Percentiles rank a stretch among this genome's conserved stretches.
phyloP scores from a whole-genome alignment of 2,888 invertebrate genomes.

The Campaea margaritaria region DNA sequence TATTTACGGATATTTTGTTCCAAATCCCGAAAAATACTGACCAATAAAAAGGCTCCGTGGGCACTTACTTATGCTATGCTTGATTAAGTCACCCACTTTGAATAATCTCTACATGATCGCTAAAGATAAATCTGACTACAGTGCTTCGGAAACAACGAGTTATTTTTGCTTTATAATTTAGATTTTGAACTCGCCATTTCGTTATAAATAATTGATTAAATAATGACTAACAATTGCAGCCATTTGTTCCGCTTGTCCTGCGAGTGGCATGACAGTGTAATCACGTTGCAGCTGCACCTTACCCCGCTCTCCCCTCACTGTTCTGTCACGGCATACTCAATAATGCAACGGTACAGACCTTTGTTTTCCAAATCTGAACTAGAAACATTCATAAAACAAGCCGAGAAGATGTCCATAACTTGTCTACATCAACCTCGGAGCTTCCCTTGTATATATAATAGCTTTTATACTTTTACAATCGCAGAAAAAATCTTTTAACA shows the following conservation, averaged over 20 bases:
- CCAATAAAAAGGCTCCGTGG: slow-evolving; percentile 61
- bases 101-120: slow-evolving; percentile 26
- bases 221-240: slow-evolving; percentile 61
- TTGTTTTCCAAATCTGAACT: slow-evolving; percentile 55
- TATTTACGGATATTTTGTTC: slow-evolving; percentile 79
- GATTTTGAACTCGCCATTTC: slow-evolving; percentile 1
- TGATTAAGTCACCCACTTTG: slow-evolving; percentile 47
- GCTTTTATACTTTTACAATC: slow-evolving; percentile 24
- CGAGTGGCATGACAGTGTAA: slow-evolving; percentile 59
- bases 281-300: slow-evolving; percentile 75
- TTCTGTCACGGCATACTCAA: slow-evolving; percentile 67
- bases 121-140: slow-evolving; percentile 21
- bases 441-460: slow-evolving; percentile 18
- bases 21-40: slow-evolving; percentile 74
- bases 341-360: slow-evolving; percentile 74
- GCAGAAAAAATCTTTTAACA: slow-evolving; percentile 73
- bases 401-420: slow-evolving; percentile 35
- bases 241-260: slow-evolving; percentile 77
- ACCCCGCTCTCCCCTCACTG: slow-evolving; percentile 54
- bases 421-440: slow-evolving; percentile 8
- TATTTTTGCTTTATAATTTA: slow-evolving; percentile 1
- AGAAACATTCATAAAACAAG: slow-evolving; percentile 41
- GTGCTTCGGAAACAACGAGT: slow-evolving; percentile 5
- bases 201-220: slow-evolving; percentile 47
- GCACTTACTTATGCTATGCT: slow-evolving; percentile 62